Percentiles rank a stretch among this genome's conserved stretches.
Evolutionary conservation across 2,888 invertebrate species (phyloP).

Genomic region (Anoncus sp.): DNA sequence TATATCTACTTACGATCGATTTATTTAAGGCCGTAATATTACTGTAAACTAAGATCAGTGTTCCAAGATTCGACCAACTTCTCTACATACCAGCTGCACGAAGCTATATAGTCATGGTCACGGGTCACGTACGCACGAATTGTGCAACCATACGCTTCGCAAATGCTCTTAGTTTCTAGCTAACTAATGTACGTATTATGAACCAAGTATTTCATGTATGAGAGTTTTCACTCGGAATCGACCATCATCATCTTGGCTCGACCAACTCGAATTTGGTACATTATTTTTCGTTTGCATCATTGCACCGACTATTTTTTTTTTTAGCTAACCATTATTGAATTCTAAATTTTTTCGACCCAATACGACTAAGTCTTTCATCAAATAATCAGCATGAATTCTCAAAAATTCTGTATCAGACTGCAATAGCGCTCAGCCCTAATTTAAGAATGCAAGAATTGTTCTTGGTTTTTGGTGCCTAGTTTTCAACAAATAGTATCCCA

Average conservation of each 20-base stretch:
- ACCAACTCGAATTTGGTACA: background rate
- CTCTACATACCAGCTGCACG: background rate
- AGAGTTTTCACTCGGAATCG: conserved; percentile 13
- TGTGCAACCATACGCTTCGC: conserved; percentile 46
- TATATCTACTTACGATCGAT: too few species aligned
- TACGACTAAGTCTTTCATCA: too few species aligned
- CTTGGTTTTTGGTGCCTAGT: too few species aligned
- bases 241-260: background rate
- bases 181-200: conserved; percentile 46
- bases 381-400: background rate
- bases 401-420: too few species aligned
- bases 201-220: conserved; percentile 13
- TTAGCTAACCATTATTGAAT: background rate
- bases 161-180: conserved; percentile 44
- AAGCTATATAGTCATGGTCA: conserved; percentile 32
- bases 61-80: too few species aligned
- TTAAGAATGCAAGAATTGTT: too few species aligned
- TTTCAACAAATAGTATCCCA: too few species aligned
- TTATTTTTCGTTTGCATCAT: background rate
- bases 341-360: background rate
- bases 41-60: too few species aligned
- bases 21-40: too few species aligned
- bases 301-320: background rate
- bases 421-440: too few species aligned
- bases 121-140: conserved; percentile 61